Percentiles rank a stretch among this genome's conserved stretches.
These are phyloP conservation scores for Tetramorium simillimum DNA, from an alignment of 1,140 invertebrate genomes.

Conservation along the genomic window DNA sequence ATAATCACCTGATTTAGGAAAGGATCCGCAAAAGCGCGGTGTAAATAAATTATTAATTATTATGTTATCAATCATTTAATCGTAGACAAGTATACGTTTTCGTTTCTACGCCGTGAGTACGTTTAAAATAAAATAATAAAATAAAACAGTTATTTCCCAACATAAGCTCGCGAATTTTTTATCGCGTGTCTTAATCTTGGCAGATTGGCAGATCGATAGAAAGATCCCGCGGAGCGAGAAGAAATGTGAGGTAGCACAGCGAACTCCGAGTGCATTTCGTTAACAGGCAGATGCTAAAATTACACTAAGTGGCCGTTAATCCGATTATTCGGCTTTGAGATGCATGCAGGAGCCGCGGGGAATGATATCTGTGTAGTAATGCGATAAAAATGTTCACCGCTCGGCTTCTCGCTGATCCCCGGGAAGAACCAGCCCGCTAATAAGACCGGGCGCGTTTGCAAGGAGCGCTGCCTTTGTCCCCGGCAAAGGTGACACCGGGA, in stretches of 20 bases:
- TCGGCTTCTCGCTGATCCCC: neutral
- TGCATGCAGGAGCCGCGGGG: neutral
- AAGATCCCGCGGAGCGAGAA: constrained; percentile 16
- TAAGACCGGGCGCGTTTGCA: constrained; percentile 70
- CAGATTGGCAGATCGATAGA: neutral
- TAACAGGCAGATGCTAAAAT: constrained; percentile 65
- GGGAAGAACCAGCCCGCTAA: constrained; percentile 61
- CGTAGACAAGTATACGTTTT: neutral
- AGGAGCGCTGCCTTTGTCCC: constrained; percentile 54
- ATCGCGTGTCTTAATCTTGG: constrained; percentile 33
- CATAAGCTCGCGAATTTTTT: neutral
- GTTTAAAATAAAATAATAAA: neutral
- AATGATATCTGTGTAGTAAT: constrained; percentile 57
- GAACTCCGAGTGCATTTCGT: constrained; percentile 58
- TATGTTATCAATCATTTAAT: neutral
- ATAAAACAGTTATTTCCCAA: neutral
- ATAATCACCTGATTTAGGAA: neutral
- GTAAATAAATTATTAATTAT: neutral
- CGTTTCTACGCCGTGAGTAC: neutral
- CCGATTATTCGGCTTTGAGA: constrained; percentile 72
- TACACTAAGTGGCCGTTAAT: constrained; percentile 66
- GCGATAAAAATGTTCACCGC: constrained; percentile 69
- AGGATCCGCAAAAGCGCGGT: neutral
- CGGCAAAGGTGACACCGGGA: constrained; percentile 53
- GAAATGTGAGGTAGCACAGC: constrained; percentile 13